Percentiles rank a stretch among this genome's conserved stretches.
Conservation (phyloP, 2,888 invertebrate genomes). For the Therioaphis trifolii region DNA sequence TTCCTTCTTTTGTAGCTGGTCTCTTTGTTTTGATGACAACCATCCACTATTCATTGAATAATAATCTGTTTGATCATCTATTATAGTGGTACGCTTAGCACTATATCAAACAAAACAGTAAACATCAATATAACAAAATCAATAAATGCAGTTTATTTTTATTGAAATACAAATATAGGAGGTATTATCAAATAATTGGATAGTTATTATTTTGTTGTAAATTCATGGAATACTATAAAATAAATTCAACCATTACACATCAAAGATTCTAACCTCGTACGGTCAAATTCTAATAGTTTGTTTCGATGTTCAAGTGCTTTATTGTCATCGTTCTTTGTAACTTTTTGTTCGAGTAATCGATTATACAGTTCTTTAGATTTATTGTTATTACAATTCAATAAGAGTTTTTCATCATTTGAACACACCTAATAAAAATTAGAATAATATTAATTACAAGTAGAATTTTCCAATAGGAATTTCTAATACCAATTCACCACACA, state of each 20-base stretch:
- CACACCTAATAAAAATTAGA: constrained; percentile 62
- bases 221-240: too few relatives aligned
- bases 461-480: background rate
- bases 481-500: constrained; percentile 86
- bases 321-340: constrained; percentile 70
- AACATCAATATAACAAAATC: background rate
- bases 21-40: constrained; percentile 79
- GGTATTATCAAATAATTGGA: too few relatives aligned
- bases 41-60: constrained; percentile 86
- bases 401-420: constrained; percentile 64
- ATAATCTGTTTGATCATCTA: constrained; percentile 95
- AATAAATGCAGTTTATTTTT: background rate
- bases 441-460: background rate
- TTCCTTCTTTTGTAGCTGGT: constrained; percentile 76
- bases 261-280: constrained; percentile 74
- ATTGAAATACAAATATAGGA: too few relatives aligned
- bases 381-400: constrained; percentile 64
- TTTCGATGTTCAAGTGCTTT: constrained; percentile 83
- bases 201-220: too few relatives aligned
- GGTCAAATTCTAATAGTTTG: constrained; percentile 85
- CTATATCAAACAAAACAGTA: constrained; percentile 70
- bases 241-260: constrained; percentile 4
- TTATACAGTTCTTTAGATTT: constrained; percentile 64
- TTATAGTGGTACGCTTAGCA: constrained; percentile 80
- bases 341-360: constrained; percentile 70